A percentile compares a stretch with the other conserved stretches of the same genome.
phyloP scores from a whole-genome alignment of 1,140 invertebrate species.

The Lethrus apterus region DNA sequence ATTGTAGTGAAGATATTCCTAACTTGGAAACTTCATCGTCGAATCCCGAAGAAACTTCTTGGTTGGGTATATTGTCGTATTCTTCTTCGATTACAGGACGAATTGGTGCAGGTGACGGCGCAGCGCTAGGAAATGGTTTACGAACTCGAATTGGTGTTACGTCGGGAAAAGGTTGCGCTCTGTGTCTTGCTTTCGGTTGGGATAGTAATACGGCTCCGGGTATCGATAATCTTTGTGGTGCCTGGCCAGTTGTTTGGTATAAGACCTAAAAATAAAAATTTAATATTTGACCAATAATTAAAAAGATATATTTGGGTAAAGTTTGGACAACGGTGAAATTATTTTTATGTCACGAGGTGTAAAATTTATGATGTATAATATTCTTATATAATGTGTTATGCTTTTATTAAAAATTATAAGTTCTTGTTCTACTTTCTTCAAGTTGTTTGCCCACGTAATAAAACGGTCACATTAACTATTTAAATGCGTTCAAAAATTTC shows the following conservation, averaged over 20 bases:
- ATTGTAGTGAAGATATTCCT: conserved; percentile 22
- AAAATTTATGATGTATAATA: too few relatives aligned
- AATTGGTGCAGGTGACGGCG: conserved; percentile 13
- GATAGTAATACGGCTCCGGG: conserved; percentile 50
- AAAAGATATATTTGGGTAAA: neutral
- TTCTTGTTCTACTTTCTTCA: too few relatives aligned
- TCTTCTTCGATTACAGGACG: conserved; percentile 35
- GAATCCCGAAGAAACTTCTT: conserved; percentile 20
- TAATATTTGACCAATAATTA: neutral
- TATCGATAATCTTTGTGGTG: conserved; percentile 46
- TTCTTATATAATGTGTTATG: too few relatives aligned
- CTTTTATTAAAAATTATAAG: too few relatives aligned
- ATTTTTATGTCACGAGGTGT: conserved; percentile 1
- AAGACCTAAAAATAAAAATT: conserved; percentile 6
- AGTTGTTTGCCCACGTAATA: too few relatives aligned
- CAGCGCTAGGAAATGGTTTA: conserved; percentile 21
- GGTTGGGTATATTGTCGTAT: conserved; percentile 25
- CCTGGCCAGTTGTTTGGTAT: conserved; percentile 21
- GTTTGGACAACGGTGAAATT: neutral
- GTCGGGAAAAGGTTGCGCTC: conserved; percentile 15
- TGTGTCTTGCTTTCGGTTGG: conserved; percentile 20
- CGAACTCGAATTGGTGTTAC: conserved; percentile 16
- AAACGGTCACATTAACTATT: too few relatives aligned
- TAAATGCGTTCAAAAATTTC: too few relatives aligned
- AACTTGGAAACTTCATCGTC: conserved; percentile 34